Conservation (phyloP, 2,888 invertebrate species). For the Sphinx pinastri region DNA sequence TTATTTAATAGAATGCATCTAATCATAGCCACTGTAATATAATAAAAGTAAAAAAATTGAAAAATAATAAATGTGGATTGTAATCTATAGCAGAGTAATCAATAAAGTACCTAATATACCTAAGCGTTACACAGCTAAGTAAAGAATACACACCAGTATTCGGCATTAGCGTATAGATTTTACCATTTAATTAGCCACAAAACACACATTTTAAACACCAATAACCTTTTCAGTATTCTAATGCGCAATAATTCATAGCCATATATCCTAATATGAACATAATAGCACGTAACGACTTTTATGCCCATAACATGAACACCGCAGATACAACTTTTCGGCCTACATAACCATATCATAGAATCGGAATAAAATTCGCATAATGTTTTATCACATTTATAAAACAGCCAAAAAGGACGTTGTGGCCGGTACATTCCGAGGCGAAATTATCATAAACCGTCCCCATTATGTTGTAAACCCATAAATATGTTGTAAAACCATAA, state of each 20-base stretch:
- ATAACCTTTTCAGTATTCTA: slow-evolving; percentile 9
- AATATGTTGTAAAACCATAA: slow-evolving; percentile 82
- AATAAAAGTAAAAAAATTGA: too few species aligned
- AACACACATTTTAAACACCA: neutral
- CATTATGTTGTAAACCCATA: slow-evolving; percentile 76
- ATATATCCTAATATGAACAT: slow-evolving; percentile 1
- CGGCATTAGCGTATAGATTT: too few species aligned
- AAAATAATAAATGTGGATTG: too few species aligned
- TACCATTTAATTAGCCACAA: neutral
- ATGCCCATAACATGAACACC: neutral
- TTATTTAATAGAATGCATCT: too few species aligned
- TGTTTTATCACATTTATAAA: slow-evolving; percentile 30
- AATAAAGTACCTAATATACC: too few species aligned
- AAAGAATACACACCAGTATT: too few species aligned
- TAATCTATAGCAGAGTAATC: too few species aligned
- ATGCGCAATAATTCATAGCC: neutral
- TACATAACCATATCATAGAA: slow-evolving; percentile 20
- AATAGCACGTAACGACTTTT: slow-evolving; percentile 7
- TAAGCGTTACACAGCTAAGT: too few species aligned
- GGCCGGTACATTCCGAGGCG: slow-evolving; percentile 42
- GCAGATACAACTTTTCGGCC: slow-evolving; percentile 7
- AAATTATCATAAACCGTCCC: slow-evolving; percentile 70
- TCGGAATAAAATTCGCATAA: slow-evolving; percentile 32
- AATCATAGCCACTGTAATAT: too few species aligned
- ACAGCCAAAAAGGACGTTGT: slow-evolving; percentile 43